Evolutionary conservation across 2,888 invertebrate genomes (phyloP).

Genomic region (Lydus trimaculatus): DNA sequence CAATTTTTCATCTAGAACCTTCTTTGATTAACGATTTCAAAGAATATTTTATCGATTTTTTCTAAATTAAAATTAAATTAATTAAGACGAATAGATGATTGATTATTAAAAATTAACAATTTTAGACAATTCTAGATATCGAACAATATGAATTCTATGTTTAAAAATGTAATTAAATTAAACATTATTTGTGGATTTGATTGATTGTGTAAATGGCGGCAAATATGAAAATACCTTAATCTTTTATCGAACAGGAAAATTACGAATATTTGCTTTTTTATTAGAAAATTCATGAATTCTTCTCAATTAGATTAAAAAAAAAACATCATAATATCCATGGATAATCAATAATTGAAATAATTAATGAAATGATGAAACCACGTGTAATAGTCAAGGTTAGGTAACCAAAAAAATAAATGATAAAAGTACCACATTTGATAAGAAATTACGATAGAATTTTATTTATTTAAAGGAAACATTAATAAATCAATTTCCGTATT

Average conservation of each 20-base stretch:
- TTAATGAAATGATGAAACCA: neutral
- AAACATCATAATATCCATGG: neutral
- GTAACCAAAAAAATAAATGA: too few relatives aligned
- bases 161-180: neutral
- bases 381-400: conserved; percentile 1
- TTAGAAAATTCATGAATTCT: neutral
- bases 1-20: conserved; percentile 17
- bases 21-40: neutral
- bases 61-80: neutral
- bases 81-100: neutral
- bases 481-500: neutral
- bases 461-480: neutral
- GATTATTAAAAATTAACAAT: neutral
- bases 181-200: neutral
- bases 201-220: neutral
- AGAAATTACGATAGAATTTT: neutral
- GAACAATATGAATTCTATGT: neutral
- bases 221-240: neutral
- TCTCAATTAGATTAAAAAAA: neutral
- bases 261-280: neutral
- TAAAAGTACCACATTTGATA: neutral
- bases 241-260: neutral
- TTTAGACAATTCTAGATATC: neutral
- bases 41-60: conserved; percentile 7
- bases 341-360: neutral